These are phyloP conservation scores for Hystrix cristata DNA, from an alignment of 2,113 vertebrate genomes.

Conservation along the genomic window DNA sequence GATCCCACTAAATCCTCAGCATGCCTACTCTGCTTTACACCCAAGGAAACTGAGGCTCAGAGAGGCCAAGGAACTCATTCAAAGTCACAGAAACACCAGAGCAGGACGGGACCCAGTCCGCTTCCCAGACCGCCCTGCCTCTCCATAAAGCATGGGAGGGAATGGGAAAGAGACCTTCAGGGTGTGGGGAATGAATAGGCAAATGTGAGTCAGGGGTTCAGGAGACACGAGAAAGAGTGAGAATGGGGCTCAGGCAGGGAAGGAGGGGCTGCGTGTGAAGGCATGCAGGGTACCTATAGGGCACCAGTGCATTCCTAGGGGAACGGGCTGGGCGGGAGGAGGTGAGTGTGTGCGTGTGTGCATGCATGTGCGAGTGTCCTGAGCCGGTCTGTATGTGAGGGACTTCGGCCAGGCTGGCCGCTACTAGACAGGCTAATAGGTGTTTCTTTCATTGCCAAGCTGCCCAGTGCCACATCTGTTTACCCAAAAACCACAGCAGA, in stretches of 20 bases:
- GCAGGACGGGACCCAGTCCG: not conserved
- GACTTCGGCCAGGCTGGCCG: not conserved
- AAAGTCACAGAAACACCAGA: not conserved
- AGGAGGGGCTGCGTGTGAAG: not conserved
- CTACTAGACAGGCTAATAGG: not conserved
- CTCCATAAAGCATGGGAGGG: not conserved
- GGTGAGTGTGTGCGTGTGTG: rapidly evolving
- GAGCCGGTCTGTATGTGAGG: rapidly evolving
- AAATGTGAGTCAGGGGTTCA: not conserved
- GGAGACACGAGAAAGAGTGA: not conserved
- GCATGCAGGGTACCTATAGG: not conserved
- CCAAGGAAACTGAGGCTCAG: not conserved
- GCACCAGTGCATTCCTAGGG: not conserved
- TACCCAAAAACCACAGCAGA: not conserved
- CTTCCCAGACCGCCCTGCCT: not conserved
- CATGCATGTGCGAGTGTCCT: not conserved
- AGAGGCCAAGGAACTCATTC: not conserved
- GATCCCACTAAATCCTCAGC: not conserved
- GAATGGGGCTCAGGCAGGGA: not conserved
- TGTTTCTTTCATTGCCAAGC: not conserved
- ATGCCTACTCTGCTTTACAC: not conserved
- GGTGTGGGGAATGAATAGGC: rapidly evolving
- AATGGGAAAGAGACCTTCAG: not conserved
- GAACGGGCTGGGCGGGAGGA: not conserved
- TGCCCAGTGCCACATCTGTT: not conserved